phyloP scores from a whole-genome alignment of 1,140 invertebrate genomes.

The Proales similis region DNA sequence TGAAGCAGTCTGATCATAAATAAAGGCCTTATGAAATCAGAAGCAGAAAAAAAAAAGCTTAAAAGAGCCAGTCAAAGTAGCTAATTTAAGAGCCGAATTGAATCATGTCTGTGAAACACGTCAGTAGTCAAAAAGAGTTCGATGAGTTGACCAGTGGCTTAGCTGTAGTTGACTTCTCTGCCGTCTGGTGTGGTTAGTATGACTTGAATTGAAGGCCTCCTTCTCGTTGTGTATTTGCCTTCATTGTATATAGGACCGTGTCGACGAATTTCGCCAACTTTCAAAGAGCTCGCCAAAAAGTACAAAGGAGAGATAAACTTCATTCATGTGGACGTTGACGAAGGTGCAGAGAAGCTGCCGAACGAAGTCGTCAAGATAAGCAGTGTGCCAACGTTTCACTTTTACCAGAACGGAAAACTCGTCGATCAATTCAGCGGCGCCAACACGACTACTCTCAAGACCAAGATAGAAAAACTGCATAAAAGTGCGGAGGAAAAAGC shows the following conservation, averaged over 20 bases:
- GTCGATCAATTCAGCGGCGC: conserved; percentile 12
- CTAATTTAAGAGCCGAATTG: too few species aligned
- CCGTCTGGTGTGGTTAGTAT: conserved; percentile 17
- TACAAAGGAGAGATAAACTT: conserved; percentile 20
- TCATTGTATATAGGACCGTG: conserved; percentile 5
- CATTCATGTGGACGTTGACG: conserved; percentile 25
- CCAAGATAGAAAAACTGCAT: too few species aligned
- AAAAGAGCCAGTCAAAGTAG: too few species aligned
- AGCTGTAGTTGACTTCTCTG: conserved; percentile 22
- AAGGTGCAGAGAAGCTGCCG: not conserved
- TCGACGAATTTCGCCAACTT: conserved; percentile 2
- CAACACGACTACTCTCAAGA: conserved; percentile 16
- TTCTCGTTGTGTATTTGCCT: not conserved
- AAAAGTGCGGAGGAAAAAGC: too few species aligned
- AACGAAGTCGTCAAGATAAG: conserved; percentile 21
- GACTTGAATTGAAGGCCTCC: not conserved
- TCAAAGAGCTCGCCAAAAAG: conserved; percentile 34
- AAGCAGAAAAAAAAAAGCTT: too few species aligned
- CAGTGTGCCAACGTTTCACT: conserved; percentile 22
- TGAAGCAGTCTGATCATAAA: too few species aligned
- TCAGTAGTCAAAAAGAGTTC: conserved; percentile 2
- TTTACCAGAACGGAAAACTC: conserved; percentile 18
- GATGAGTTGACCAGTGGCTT: conserved; percentile 10
- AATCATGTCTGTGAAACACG: conserved; percentile 30
- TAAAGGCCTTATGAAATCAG: too few species aligned